Base-by-base conservation (phyloP, 2,888 invertebrate genomes). In the Machimus rusticus region DNA sequence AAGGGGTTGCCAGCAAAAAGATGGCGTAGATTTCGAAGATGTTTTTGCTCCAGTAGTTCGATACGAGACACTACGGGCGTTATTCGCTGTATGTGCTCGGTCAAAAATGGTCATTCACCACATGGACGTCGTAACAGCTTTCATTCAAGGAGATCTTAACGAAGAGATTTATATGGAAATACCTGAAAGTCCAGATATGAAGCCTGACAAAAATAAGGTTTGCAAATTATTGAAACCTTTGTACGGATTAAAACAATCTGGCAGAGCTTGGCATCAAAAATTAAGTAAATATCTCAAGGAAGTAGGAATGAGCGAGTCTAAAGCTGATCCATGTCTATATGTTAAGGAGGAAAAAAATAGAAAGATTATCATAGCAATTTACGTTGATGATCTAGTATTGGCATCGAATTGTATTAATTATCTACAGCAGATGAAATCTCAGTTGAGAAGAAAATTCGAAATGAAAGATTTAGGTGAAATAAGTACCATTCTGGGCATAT, bases 181-280 rank as follows among this genome's bases (percentile, higher is more conserved):
- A 77, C 89, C 88, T 19, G 86, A 89, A 39, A 88, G 23, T 57
- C 57, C 57, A 16, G 88, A 34, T 89, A 89, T 55, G 74, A 85
- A 6, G 89, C 89, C 86, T 87, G 76, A 86, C 88, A 2, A 76
- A 77, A 14, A 57, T 57, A 57, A 88, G 39, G 88, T 87, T 6
- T 89, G 88, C 39, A 89, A 88, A 55, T 87, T 89, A 9, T 37
- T 19, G 5, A 89, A 89, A 78, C 88, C 89, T 28, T 87, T 89
- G 23, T 90, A 90, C 79, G 88, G 89, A n/a, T 76, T 89, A 6
- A 89, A 89, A 55, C 89, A 89, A 74, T 88, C 88, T 3, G 88
- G 88, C 19, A 88, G 88, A 23, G 87, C 88, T 9, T 89, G 89
- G 89, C 88, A 89, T 43, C 88, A 88, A 34, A 88, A 76, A 19